These are phyloP conservation scores for Tetramorium bicarinatum DNA, from an alignment of 2,888 invertebrate genomes.

Conservation along the genomic window DNA sequence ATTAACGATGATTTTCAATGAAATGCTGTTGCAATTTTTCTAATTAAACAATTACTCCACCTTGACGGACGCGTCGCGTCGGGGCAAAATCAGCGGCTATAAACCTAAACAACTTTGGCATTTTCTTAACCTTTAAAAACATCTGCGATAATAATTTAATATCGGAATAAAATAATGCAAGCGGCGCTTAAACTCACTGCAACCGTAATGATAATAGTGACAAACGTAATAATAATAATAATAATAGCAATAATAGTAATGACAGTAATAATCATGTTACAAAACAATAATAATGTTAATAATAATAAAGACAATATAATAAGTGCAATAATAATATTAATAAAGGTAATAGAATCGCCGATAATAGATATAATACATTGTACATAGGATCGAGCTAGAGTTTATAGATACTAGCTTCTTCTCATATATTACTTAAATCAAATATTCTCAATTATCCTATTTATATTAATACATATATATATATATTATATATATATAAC, in stretches of 20 bases:
- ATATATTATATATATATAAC: slow-evolving; percentile 70
- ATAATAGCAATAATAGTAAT: slow-evolving; percentile 74
- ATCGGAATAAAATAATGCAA: slow-evolving; percentile 79
- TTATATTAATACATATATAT: slow-evolving; percentile 63
- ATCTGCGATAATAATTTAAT: slow-evolving; percentile 80
- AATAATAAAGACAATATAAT: slow-evolving; percentile 74
- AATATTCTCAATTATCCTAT: slow-evolving; percentile 62
- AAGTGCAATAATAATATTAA: slow-evolving; percentile 70
- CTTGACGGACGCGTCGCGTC: slow-evolving; percentile 63
- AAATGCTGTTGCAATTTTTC: slow-evolving; percentile 31
- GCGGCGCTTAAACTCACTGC: slow-evolving; percentile 74
- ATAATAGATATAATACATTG: slow-evolving; percentile 84
- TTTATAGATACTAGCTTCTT: slow-evolving; percentile 75
- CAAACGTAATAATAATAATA: slow-evolving; percentile 71
- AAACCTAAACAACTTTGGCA: slow-evolving; percentile 87
- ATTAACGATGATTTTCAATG: neutral
- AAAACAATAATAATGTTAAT: slow-evolving; percentile 73
- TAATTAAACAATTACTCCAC: neutral
- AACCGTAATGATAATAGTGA: slow-evolving; percentile 75
- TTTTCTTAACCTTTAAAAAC: slow-evolving; percentile 84
- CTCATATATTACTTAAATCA: slow-evolving; percentile 64
- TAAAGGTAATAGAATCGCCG: slow-evolving; percentile 75
- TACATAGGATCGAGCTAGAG: slow-evolving; percentile 81
- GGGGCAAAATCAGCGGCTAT: slow-evolving; percentile 72
- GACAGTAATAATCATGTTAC: slow-evolving; percentile 76